Evolutionary conservation across 2,113 vertebrate species (phyloP), one percentile per base, ranked within the genome.

Genomic region (Poeciliopsis retropinna): DNA sequence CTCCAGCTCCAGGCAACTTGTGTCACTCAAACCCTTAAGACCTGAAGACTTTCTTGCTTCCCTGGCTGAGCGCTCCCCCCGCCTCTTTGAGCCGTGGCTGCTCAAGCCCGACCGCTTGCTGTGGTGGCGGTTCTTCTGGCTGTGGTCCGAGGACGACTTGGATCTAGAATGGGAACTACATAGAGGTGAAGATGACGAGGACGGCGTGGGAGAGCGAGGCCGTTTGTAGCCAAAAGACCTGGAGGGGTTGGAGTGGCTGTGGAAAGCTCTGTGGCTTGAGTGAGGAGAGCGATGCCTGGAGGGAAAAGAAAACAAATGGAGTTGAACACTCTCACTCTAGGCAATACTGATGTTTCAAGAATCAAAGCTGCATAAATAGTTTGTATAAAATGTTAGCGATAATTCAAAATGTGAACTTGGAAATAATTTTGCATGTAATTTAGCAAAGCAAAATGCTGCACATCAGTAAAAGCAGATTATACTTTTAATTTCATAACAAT

Each of bases 201-300:
- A 88, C 0, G 88, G 83, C 1, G 88, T 89, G 4, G 96, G 96
- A 4, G 98, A 98, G 71, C 95, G 92, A 0, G 96, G 96, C 25
- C 96, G 94, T 2, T 96, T 98, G 1, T 97, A 96, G 65, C 96
- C 96, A 14, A 96, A 96, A 0, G 96, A 95, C 78, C 94, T 95
- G 28, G 97, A 96, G 2, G 95, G 93, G 1, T 94, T 95, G 0
- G 96, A 96, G 15, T 93, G 93, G 0, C 94, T 93, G 4, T 95
- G 94, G 15, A 91, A 95, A 77, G 96, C 95, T n/a, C 94, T 95
- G 83, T 95, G 93, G 64, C 92, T 89, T 7, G 92, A 92, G 10
- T 97, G 96, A 0, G 96, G 95, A 0, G 97, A 99, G 3, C 94
- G 95, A 69, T 95, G 96, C 1, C 97, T 96, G 3, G 94, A 95